Conservation (phyloP, 2,888 invertebrate species). For the Scotopteryx bipunctaria region DNA sequence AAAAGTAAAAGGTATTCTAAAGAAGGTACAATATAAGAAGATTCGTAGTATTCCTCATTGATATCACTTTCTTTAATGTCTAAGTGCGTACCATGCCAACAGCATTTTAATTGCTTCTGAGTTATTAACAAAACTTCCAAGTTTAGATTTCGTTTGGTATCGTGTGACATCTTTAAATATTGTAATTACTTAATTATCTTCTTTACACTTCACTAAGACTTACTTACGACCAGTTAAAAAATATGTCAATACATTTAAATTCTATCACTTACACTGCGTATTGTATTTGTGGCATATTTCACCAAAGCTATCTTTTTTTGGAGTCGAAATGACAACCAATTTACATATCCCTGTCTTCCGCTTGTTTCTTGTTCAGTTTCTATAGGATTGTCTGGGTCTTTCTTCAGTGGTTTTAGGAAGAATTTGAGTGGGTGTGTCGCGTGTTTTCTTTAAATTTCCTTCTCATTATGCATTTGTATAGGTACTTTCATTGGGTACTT, state of each 20-base stretch:
- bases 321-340: constrained; percentile 9
- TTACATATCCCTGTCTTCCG: neutral
- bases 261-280: neutral
- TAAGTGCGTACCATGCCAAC: no score
- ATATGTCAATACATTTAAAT: neutral
- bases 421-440: constrained; percentile 67
- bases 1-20: no score
- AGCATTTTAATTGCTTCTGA: no score
- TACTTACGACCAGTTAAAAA: constrained; percentile 2
- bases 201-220: constrained; percentile 18
- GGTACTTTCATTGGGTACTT: constrained; percentile 67
- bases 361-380: neutral
- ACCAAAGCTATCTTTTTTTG: constrained; percentile 5
- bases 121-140: no score
- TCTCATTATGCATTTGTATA: constrained; percentile 75
- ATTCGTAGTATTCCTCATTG: no score
- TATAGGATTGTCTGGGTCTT: neutral
- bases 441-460: constrained; percentile 74
- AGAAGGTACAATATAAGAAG: no score
- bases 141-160: no score
- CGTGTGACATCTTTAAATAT: no score
- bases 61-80: no score
- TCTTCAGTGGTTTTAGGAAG: constrained; percentile 33
- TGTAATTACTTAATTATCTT: no score
- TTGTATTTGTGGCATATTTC: neutral